phyloP scores from a whole-genome alignment of 1,140 invertebrate species.

The Limonius californicus region DNA sequence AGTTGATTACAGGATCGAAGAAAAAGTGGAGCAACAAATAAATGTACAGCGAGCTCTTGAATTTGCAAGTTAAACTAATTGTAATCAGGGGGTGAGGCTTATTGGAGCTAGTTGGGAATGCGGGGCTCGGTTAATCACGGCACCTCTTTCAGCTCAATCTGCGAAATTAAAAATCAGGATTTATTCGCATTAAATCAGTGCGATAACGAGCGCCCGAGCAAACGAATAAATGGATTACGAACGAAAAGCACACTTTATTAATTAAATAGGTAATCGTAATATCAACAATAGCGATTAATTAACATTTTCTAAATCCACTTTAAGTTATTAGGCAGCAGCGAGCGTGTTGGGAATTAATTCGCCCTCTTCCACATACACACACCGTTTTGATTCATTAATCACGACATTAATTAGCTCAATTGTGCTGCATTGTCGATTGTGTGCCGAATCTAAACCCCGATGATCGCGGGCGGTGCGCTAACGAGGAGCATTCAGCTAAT shows the following conservation, averaged over 20 bases:
- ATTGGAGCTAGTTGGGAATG: not conserved
- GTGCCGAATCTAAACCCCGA: slow-evolving; percentile 12
- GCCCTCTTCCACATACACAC: slow-evolving; percentile 5
- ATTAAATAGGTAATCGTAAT: slow-evolving; percentile 11
- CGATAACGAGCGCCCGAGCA: slow-evolving; percentile 6
- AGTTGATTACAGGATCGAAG: not conserved
- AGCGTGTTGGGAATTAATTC: slow-evolving; percentile 13
- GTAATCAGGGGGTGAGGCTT: slow-evolving; percentile 1
- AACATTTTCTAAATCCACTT: not conserved
- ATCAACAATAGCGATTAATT: not conserved
- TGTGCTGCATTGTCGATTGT: slow-evolving; percentile 26
- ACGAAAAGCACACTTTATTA: slow-evolving; percentile 2
- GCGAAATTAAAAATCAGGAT: slow-evolving; percentile 11
- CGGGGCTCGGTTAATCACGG: slow-evolving; percentile 2
- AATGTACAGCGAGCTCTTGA: slow-evolving; percentile 4
- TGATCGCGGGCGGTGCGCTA: slow-evolving; percentile 22
- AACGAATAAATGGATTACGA: slow-evolving; percentile 1
- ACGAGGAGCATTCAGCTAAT: slow-evolving; percentile 23
- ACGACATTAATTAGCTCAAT: slow-evolving; percentile 27
- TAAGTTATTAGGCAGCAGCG: not conserved
- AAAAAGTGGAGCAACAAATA: not conserved
- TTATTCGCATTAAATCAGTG: slow-evolving; percentile 8
- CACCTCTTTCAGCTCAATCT: slow-evolving; percentile 6
- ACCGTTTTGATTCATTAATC: slow-evolving; percentile 25
- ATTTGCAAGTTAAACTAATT: slow-evolving; percentile 15